These are phyloP conservation scores for Aspidapion aeneum DNA, from an alignment of 2,888 invertebrate genomes.

Conservation along the genomic window DNA sequence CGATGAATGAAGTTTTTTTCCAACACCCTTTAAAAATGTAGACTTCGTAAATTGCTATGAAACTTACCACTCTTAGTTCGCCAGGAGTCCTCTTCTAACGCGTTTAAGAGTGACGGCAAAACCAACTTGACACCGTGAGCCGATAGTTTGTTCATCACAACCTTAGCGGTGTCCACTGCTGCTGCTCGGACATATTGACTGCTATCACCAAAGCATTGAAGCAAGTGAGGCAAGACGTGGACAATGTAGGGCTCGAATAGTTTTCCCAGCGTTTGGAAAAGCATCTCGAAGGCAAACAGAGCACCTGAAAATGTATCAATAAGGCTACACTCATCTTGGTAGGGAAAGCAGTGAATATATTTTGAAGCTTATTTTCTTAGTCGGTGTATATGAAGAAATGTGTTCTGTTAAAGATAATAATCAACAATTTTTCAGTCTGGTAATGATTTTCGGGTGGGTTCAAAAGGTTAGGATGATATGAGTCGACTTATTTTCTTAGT, in stretches of 20 bases:
- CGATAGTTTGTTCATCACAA: conserved; percentile 92
- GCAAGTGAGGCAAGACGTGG: conserved; percentile 90
- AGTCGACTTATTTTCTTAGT: no score
- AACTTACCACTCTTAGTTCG: conserved; percentile 84
- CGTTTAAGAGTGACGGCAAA: conserved; percentile 87
- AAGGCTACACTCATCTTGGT: no score
- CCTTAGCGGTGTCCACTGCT: conserved; percentile 94
- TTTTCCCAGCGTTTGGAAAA: conserved; percentile 91
- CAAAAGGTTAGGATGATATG: no score
- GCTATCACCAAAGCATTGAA: conserved; percentile 93
- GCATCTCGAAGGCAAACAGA: conserved; percentile 95
- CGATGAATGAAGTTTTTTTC: no score
- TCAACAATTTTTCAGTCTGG: no score
- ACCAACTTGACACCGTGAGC: conserved; percentile 96
- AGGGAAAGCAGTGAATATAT: no score
- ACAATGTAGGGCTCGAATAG: conserved; percentile 99
- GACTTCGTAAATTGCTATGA: no score
- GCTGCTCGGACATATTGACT: conserved; percentile 95
- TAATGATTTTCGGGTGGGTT: no score
- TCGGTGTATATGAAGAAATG: no score
- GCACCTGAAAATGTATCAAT: conserved; percentile 79
- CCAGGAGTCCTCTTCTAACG: conserved; percentile 98
- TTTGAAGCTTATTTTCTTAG: no score
- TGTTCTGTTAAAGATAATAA: no score
- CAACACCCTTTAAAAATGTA: no score